phyloP scores from a whole-genome alignment of 2,797 vertebrate species.

The Cryptoprocta ferox region DNA sequence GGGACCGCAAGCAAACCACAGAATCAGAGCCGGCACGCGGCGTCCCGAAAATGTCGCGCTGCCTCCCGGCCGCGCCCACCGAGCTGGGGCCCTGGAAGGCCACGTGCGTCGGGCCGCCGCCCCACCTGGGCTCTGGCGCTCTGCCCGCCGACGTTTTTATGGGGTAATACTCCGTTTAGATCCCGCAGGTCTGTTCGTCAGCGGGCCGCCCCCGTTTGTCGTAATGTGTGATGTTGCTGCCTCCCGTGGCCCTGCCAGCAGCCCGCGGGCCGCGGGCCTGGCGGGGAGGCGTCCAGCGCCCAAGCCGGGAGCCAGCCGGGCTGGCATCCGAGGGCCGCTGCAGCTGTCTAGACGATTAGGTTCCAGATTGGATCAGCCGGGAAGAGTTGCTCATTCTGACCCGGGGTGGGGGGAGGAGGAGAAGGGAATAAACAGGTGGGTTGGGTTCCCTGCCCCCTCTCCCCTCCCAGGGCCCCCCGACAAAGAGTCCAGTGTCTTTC shows the following conservation, averaged over 20 bases:
- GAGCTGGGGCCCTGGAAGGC: neutral
- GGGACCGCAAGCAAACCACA: neutral
- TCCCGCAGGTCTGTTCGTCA: constrained; percentile 53
- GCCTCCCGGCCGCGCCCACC: neutral
- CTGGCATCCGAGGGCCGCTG: neutral
- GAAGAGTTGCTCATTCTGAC: constrained; percentile 40
- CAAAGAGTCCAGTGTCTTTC: constrained; percentile 23
- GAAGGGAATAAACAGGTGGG: constrained; percentile 65
- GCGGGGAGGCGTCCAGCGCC: neutral
- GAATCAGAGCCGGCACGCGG: neutral
- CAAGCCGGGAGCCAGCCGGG: neutral
- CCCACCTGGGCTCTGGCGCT: neutral
- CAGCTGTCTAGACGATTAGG: constrained; percentile 72
- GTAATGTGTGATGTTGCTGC: constrained; percentile 22
- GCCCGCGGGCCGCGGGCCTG: neutral
- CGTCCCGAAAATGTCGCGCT: rapidly evolving
- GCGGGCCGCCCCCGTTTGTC: neutral
- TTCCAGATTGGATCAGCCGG: constrained; percentile 51
- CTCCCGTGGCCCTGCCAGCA: neutral
- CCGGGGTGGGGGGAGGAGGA: neutral
- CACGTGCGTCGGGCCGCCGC: neutral
- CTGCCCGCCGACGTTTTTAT: constrained; percentile 75
- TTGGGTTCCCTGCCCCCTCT: neutral
- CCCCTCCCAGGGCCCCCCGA: neutral
- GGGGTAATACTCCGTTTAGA: constrained; percentile 54